Percentiles rank a stretch among this genome's conserved stretches.
Evolutionary conservation across 2,797 vertebrate genomes (phyloP).

Genomic region (Botia almorhae): DNA sequence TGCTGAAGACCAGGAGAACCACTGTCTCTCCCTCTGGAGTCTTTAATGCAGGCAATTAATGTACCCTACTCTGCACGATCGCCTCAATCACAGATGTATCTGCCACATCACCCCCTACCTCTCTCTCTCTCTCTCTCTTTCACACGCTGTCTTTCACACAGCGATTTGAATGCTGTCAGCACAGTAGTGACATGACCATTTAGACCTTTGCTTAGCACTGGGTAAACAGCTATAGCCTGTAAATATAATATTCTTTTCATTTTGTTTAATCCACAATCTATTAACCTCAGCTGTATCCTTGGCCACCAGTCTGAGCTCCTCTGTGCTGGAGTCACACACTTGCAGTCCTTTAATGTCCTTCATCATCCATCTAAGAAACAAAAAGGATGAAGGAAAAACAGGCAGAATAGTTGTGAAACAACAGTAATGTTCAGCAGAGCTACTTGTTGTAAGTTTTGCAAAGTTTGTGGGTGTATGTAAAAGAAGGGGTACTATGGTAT

Average conservation of each 20-base stretch:
- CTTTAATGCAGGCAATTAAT: slow-evolving; percentile 49
- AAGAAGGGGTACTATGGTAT: not conserved
- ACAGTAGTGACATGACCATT: slow-evolving; percentile 58
- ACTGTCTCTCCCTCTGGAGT: slow-evolving; percentile 51
- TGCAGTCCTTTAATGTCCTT: slow-evolving; percentile 46
- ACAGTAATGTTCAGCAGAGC: slow-evolving; percentile 20
- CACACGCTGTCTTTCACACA: slow-evolving; percentile 37
- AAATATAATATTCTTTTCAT: slow-evolving; percentile 64
- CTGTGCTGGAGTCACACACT: slow-evolving; percentile 41
- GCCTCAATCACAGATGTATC: slow-evolving; percentile 45
- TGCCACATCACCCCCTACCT: slow-evolving; percentile 21
- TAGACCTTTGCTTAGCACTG: slow-evolving; percentile 57
- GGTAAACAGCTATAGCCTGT: slow-evolving; percentile 58
- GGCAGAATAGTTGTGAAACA: slow-evolving; percentile 7
- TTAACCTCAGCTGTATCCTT: slow-evolving; percentile 57
- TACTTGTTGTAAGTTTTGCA: slow-evolving; percentile 32
- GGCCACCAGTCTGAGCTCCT: slow-evolving; percentile 42
- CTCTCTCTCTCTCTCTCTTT: not conserved
- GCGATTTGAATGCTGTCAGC: slow-evolving; percentile 65
- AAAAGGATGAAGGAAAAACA: slow-evolving; percentile 22
- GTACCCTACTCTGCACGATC: slow-evolving; percentile 23
- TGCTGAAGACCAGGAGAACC: slow-evolving; percentile 48
- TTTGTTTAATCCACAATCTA: slow-evolving; percentile 51
- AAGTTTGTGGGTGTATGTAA: not conserved
- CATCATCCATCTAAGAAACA: slow-evolving; percentile 9